phyloP scores from a whole-genome alignment of 2,113 vertebrate genomes.

The Hippocampus guttulatus region DNA sequence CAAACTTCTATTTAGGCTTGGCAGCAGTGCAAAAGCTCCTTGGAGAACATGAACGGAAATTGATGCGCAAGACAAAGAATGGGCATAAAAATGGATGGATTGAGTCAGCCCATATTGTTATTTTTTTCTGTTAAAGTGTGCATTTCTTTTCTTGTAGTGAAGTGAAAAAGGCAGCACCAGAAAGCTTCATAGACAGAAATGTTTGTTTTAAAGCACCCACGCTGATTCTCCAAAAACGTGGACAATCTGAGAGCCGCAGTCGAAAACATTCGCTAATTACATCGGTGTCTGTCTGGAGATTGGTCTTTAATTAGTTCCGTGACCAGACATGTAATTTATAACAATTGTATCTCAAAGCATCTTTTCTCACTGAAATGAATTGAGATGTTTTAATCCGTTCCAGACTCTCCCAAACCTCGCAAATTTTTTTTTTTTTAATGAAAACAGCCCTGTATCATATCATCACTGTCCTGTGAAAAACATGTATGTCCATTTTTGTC shows the following conservation, averaged over 20 bases:
- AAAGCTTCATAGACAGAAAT: slow-evolving; percentile 35
- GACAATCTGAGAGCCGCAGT: neutral
- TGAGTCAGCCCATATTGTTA: slow-evolving; percentile 20
- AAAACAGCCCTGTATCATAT: too few relatives aligned
- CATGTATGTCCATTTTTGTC: too few relatives aligned
- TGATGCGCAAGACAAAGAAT: slow-evolving; percentile 12
- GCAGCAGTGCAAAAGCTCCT: slow-evolving; percentile 40
- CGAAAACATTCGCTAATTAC: neutral
- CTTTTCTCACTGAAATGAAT: too few relatives aligned
- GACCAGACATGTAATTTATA: too few relatives aligned
- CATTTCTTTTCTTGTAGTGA: slow-evolving; percentile 33
- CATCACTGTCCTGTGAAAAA: too few relatives aligned
- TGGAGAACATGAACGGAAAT: slow-evolving; percentile 35
- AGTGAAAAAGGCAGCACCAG: slow-evolving; percentile 21
- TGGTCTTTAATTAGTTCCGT: too few relatives aligned
- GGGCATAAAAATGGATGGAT: slow-evolving; percentile 28
- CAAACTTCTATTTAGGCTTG: slow-evolving; percentile 49
- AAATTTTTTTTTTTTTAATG: too few relatives aligned
- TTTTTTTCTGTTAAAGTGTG: slow-evolving; percentile 39
- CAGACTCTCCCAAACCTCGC: too few relatives aligned
- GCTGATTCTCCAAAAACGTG: slow-evolving; percentile 22
- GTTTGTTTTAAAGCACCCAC: slow-evolving; percentile 33
- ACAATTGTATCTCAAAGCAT: too few relatives aligned
- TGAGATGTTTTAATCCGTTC: too few relatives aligned
- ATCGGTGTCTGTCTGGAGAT: too few relatives aligned